Evolutionary conservation across 2,797 vertebrate genomes (phyloP), one percentile per base, ranked within the genome.

Genomic region (Tangara arthus): DNA sequence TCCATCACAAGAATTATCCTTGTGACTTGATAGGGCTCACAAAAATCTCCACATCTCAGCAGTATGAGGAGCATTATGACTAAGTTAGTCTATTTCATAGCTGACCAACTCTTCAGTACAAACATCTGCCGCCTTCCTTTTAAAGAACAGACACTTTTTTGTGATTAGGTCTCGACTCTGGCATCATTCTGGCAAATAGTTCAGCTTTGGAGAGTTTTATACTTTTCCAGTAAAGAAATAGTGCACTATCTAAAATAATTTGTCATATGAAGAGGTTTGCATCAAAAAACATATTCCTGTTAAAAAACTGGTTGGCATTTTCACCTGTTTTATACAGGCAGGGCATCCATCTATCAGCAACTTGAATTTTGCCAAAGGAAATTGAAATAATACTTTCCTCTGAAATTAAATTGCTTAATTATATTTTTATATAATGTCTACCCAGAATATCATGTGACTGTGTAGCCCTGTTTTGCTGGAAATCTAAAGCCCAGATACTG

Each of bases 401-500:
- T 53, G 14, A 75, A 90, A 68, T 47, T 47, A 16, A 68, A 9
- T 84, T 4, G 1, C 3, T 5, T 15, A 66, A 15, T 34, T 81
- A 13, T 44, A n/a, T 42, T 75, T 77, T 78, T 19, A n/a, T 44
- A 18, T n/a, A 71, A 41, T 0, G 0, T 21, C 32, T 5, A 15
- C 34, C 27, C 64, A 32, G 32, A 86, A 75, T 27, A n/a, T 4
- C 30, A 6, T 41, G 9, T 55, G 26, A 52, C 11, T 8, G 5
- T 70, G 30, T 39, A 55, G 16, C 7, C 16, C 42, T 53, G 9
- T 39, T 65, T 60, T 12, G 20, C 6, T 2, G 2, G 18, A 34
- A 12, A 24, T 42, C 26, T 55, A 39, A 41, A 64, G 23, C 20
- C 39, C 30, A 39, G 3, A 21, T 12, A 39, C 1, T 37, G 21